phyloP scores from a whole-genome alignment of 2,888 invertebrate species.

The Argyresthia albistria region DNA sequence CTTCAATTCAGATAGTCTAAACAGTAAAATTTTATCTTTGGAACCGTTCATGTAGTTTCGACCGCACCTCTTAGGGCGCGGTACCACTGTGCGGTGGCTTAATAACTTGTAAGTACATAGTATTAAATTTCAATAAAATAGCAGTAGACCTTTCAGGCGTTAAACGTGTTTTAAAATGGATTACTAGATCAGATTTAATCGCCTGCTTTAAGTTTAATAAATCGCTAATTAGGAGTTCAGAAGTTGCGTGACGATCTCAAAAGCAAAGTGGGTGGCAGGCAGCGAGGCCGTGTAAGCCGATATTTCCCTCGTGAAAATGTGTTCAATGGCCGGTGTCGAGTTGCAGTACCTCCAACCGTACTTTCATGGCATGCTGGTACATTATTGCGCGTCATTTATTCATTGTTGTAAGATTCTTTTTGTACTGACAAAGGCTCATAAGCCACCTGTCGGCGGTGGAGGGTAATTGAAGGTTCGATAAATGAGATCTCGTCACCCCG shows the following conservation, averaged over 20 bases:
- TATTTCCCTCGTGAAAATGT: constrained; percentile 65
- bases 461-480: constrained; percentile 50
- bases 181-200: too few relatives aligned
- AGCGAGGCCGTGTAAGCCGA: constrained; percentile 48
- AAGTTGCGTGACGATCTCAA: constrained; percentile 26
- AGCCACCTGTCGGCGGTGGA: constrained; percentile 58
- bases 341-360: constrained; percentile 65
- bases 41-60: too few relatives aligned
- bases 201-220: neutral
- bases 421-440: constrained; percentile 40
- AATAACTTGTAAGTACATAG: too few relatives aligned
- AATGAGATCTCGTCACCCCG: constrained; percentile 29
- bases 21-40: too few relatives aligned
- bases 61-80: too few relatives aligned
- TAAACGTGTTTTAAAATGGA: too few relatives aligned
- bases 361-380: constrained; percentile 45
- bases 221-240: constrained; percentile 19
- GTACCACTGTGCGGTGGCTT: too few relatives aligned
- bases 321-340: constrained; percentile 62
- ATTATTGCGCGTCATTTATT: constrained; percentile 71
- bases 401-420: constrained; percentile 50
- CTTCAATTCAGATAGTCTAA: too few relatives aligned
- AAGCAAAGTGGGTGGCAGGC: constrained; percentile 58
- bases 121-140: too few relatives aligned
- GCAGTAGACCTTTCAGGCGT: too few relatives aligned